A percentile compares a stretch with the other conserved stretches of the same genome.
These are phyloP conservation scores for Aromia moschata DNA, from an alignment of 2,888 invertebrate species.

Conservation along the genomic window DNA sequence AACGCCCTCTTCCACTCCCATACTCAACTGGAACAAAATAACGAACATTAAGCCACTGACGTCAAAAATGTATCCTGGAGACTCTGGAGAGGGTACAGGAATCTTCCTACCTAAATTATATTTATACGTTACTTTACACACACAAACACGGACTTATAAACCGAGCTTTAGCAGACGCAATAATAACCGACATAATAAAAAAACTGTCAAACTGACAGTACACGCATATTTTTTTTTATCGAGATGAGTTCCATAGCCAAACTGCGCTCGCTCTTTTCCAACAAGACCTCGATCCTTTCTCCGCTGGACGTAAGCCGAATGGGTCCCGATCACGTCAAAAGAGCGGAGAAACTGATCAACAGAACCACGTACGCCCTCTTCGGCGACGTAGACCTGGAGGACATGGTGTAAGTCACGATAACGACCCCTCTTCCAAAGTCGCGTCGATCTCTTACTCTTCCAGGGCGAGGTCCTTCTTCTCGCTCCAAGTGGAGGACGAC, in stretches of 20 bases:
- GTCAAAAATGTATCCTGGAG: conserved; percentile 1
- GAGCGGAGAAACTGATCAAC: conserved; percentile 32
- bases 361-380: conserved; percentile 39
- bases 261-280: neutral
- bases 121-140: too few species aligned
- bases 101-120: too few species aligned
- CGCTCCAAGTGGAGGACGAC: conserved; percentile 60
- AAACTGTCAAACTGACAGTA: too few species aligned
- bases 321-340: conserved; percentile 29
- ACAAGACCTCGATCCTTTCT: conserved; percentile 17
- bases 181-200: too few species aligned
- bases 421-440: too few species aligned
- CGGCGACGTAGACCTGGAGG: conserved; percentile 36
- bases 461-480: conserved; percentile 65
- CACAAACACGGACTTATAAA: too few species aligned
- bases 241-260: neutral
- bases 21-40: conserved; percentile 70
- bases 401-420: conserved; percentile 36
- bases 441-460: conserved; percentile 44
- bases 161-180: too few species aligned
- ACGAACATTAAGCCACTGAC: neutral
- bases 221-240: too few species aligned
- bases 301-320: conserved; percentile 40
- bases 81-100: neutral
- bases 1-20: conserved; percentile 76